phyloP scores from a whole-genome alignment of 2,113 vertebrate species.

The Myiopsitta monachus region DNA sequence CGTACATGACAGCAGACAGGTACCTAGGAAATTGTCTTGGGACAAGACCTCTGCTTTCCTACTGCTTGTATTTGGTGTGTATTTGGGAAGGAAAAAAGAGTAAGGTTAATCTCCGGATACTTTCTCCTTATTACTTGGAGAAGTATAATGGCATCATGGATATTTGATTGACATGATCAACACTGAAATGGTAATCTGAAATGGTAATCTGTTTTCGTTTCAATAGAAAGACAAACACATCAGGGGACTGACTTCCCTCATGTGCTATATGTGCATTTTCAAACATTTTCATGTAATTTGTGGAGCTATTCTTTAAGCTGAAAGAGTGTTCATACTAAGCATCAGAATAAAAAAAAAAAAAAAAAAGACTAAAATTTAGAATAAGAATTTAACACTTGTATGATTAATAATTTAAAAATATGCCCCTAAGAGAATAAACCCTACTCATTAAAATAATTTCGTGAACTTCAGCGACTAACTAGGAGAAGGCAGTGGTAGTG shows the following conservation, averaged over 20 bases:
- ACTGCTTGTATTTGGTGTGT: neutral
- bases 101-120: neutral
- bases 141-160: neutral
- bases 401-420: neutral
- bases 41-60: neutral
- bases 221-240: neutral
- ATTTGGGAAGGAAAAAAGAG: neutral
- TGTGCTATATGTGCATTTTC: neutral
- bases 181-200: neutral
- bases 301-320: neutral
- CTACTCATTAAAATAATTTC: neutral
- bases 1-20: neutral
- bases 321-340: neutral
- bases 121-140: neutral
- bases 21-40: neutral
- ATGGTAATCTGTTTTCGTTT: neutral
- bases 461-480: neutral
- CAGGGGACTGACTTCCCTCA: neutral
- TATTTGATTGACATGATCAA: neutral
- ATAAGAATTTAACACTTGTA: neutral
- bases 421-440: neutral
- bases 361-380: neutral
- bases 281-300: neutral
- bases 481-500: neutral
- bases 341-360: neutral